Evolutionary conservation across 1,140 invertebrate genomes (phyloP).

Genomic region (Halictus rubicundus): DNA sequence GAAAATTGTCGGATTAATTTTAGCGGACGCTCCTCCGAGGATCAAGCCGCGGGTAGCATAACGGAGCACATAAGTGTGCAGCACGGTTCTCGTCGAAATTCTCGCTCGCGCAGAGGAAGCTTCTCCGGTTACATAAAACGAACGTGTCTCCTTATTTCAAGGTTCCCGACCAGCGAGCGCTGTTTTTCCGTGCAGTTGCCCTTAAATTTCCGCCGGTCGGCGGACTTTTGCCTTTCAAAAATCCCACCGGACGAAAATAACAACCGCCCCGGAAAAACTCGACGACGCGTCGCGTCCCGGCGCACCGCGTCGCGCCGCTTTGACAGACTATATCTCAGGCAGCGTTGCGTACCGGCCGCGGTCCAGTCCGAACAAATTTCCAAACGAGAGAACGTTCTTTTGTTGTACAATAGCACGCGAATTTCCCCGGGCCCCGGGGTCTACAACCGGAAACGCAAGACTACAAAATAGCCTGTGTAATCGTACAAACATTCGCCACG

Average conservation of each 20-base stretch:
- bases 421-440: too few species aligned
- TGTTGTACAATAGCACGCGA: too few species aligned
- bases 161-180: neutral
- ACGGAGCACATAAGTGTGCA: neutral
- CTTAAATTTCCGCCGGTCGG: neutral
- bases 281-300: neutral
- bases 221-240: neutral
- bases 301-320: neutral
- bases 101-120: neutral
- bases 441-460: too few species aligned
- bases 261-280: neutral
- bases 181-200: neutral
- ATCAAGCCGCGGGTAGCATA: too few species aligned
- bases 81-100: neutral
- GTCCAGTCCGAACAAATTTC: too few species aligned
- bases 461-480: too few species aligned
- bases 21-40: neutral
- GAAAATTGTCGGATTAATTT: constrained; percentile 18
- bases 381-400: too few species aligned
- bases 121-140: neutral
- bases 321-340: neutral
- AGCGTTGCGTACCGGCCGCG: too few species aligned
- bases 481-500: too few species aligned
- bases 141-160: constrained; percentile 22
- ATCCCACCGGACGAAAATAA: constrained; percentile 1